Evolutionary conservation across 2,888 invertebrate species (phyloP), one percentile per base, ranked within the genome.

Genomic region (Erannis defoliaria): DNA sequence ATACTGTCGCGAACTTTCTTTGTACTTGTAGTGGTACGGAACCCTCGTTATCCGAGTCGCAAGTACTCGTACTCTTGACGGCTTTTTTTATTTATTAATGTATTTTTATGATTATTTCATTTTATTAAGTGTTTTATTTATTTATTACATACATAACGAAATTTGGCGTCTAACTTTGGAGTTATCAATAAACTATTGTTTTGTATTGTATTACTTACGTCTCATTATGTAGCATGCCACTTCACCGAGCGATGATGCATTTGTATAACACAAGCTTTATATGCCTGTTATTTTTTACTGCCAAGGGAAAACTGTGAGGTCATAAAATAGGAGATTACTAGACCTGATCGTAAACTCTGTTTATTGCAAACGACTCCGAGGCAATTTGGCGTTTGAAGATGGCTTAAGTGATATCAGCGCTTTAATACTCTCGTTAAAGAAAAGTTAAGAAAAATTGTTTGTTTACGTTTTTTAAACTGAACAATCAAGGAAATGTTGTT

Each of bases 291-390:
- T 35, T 55, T 31, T 55, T 61, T 55, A 55, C 43, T 29, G 49
- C 48, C 19, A 10, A 23, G 16, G 26, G n/a, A n/a, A 29, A 45
- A 62, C 46, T 62, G 51, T 62, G 56, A 62, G 53, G 33, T 45
- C 43, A n/a, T 61, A 61, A 54, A 63, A 14, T 55, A 43, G 29
- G 29, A 57, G 54, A 57, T 49, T 54, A 55, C 40, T 51, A 14
- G 21, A 42, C n/a, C 6, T 16, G 45, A 31, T 37, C 16, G 31
- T 63, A 58, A 58, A 57, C 45, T 19, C 50, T 45, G 49, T 45
- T 50, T 55, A 43, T 48, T 33, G 38, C 43, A 31, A 51, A 31
- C 31, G 45, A 38, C 53, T 21, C 14, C 29, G 21, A 14, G 35
- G 19, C 35, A 29, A 53, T 50, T 67, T 42, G 58, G 40, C 19